Evolutionary conservation across 2,797 vertebrate genomes (phyloP).

Genomic region (Dicrostonyx torquatus): DNA sequence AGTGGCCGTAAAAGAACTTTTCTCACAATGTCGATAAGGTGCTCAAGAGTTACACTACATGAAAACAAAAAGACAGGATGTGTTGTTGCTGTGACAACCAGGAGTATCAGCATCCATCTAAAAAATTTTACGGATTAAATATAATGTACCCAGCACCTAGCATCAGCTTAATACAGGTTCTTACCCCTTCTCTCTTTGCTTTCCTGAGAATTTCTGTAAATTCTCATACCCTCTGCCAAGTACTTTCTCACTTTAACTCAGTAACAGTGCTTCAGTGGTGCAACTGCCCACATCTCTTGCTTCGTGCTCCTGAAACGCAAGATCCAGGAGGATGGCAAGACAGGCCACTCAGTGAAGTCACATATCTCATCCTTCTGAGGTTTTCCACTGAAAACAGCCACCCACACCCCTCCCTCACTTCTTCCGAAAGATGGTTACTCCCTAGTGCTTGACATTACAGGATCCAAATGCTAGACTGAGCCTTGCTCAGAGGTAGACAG

Average conservation of each 20-base stretch:
- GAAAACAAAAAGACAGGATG: neutral
- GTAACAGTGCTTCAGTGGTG: neutral
- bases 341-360: neutral
- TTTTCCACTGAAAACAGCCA: constrained; percentile 45
- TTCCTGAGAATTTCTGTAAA: neutral
- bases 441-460: constrained; percentile 11
- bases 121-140: neutral
- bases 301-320: neutral
- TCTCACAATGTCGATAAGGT: neutral
- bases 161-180: neutral
- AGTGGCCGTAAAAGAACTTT: neutral
- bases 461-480: neutral
- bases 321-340: constrained; percentile 20
- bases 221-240: neutral
- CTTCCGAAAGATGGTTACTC: constrained; percentile 4
- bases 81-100: neutral
- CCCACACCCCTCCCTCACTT: neutral
- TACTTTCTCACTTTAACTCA: neutral
- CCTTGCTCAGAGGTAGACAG: neutral
- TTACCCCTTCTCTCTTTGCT: neutral
- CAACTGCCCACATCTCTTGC: constrained; percentile 23
- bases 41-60: neutral
- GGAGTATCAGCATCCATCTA: neutral
- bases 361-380: constrained; percentile 47
- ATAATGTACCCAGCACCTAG: neutral